Evolutionary conservation across 2,888 invertebrate species (phyloP), one percentile per base, ranked within the genome.

Genomic region (Eudasyphora cyanicolor): DNA sequence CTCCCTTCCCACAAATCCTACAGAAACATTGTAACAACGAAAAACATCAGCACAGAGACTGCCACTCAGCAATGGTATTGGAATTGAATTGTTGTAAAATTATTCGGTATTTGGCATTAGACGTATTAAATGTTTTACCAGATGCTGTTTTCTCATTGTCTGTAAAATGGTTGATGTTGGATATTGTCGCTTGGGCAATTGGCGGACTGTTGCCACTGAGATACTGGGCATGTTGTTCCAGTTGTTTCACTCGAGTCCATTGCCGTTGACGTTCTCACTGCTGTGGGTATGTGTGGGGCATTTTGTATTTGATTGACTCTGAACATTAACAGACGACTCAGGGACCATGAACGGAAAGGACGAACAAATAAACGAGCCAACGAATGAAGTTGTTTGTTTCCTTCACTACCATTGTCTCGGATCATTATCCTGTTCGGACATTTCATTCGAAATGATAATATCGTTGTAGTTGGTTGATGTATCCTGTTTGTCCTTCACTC

Each of bases 21-120:
- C 14, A 45, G n/a, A 2, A 45, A 45, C 14, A 45, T 2, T n/a
- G n/a, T 1, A 12, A 12, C n/a, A 45, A n/a, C 45, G n/a, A 45
- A 38, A n/a, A 51, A 51, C 51, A 12, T 45, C 45, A 35, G 5
- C n/a, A n/a, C 2, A 49, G 10, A 4, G 14, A 14, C 57, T 27
- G 14, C 57, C 27, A 57, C 19, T 57, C 12, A 24, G 57, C 57
- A 57, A 57, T 57, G 57, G n/a, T n/a, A n/a, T n/a, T n/a, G n/a
- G n/a, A 24, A 57, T 57, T 57, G 57, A 57, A 57, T 14, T 67
- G 42, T 29, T 73, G 73, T 60, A 60, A 73, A n/a, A 73, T 73
- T 60, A 60, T 73, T 73, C 38, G 32, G 38, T 54, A 24, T 57
- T 73, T 73, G 73, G 57, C 73, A 73, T 73, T 57, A 73, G 67